These are phyloP conservation scores for Ophiodon elongatus DNA, from an alignment of 2,113 vertebrate genomes.

Conservation along the genomic window DNA sequence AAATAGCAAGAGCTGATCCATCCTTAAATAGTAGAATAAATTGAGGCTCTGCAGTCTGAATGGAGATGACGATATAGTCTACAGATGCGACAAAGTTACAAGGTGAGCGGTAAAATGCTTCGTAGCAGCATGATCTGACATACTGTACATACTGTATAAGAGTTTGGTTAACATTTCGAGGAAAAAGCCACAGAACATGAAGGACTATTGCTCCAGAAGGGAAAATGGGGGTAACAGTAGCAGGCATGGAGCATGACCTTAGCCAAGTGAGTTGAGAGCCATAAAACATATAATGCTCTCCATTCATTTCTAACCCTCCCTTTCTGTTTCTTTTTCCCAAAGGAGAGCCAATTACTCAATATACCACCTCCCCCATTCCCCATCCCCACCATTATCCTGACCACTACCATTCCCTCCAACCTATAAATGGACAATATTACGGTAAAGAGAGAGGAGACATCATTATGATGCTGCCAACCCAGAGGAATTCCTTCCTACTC, in stretches of 20 bases:
- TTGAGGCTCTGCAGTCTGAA: neutral
- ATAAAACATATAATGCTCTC: constrained; percentile 73
- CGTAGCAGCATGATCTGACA: neutral
- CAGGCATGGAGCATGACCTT: constrained; percentile 58
- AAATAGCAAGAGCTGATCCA: neutral
- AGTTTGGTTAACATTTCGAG: constrained; percentile 33
- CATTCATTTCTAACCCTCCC: constrained; percentile 65
- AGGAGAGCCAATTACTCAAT: constrained; percentile 70
- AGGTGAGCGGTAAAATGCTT: neutral
- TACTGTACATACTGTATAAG: constrained; percentile 26
- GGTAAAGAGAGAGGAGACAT: constrained; percentile 73
- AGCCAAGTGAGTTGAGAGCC: constrained; percentile 63
- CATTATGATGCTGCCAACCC: constrained; percentile 67
- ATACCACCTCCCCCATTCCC: constrained; percentile 48
- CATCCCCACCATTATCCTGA: constrained; percentile 70
- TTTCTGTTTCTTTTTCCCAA: constrained; percentile 72
- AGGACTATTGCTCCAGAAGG: constrained; percentile 14
- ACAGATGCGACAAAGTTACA: neutral
- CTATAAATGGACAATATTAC: constrained; percentile 80
- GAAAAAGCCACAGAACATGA: constrained; percentile 53
- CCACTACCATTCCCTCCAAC: constrained; percentile 70
- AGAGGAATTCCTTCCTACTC: constrained; percentile 78
- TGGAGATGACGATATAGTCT: neutral
- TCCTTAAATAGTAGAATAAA: neutral
- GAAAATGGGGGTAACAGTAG: constrained; percentile 62